Evolutionary conservation across 2,797 vertebrate species (phyloP), one percentile per base, ranked within the genome.

Genomic region (Mormyrus hasselquistii): DNA sequence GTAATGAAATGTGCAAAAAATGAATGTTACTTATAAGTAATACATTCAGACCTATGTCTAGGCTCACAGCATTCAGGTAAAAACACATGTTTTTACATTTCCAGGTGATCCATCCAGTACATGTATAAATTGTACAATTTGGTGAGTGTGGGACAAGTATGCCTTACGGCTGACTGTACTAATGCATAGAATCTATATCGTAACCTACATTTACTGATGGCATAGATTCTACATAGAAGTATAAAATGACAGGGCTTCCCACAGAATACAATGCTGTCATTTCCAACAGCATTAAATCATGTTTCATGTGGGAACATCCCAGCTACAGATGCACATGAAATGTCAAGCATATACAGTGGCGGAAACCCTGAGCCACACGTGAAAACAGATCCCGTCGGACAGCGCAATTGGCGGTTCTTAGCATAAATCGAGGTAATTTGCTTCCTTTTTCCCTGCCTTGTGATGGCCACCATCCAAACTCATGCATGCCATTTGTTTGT

Each of bases 401-500:
- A 41, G 73, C 14, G 2, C 73, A 1, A 19, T 7, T n/a, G 29
- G 8, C 34, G 5, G 73, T 29, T 83, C 19, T 47, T 9, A 8
- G 73, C 73, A 79, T 79, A 79, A 44, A 47, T 79, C 16, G 16
- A 79, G 38, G 41, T 14, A 41, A 29, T 47, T 84, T 9, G 25
- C 3, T 10, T 8, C n/a, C 82, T 44, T 50, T 49, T 34, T 52
- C 55, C 7, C 53, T 16, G 73, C n/a, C 14, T 47, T 44, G 16
- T 6, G 19, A 25, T 50, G 82, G 84, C n/a, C n/a, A 38, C 3
- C 8, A 14, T 34, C 87, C 29, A 47, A 88, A 16, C 59, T 88
- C 49, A 69, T 73, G 59, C 44, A 2, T 65, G 22, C 55, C 14
- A 65, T 89, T 89, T 90, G 76, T 86, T 55, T 82, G 55, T 89